Base-by-base conservation (phyloP, 2,113 vertebrate genomes). In the Peromyscus maniculatus region DNA sequence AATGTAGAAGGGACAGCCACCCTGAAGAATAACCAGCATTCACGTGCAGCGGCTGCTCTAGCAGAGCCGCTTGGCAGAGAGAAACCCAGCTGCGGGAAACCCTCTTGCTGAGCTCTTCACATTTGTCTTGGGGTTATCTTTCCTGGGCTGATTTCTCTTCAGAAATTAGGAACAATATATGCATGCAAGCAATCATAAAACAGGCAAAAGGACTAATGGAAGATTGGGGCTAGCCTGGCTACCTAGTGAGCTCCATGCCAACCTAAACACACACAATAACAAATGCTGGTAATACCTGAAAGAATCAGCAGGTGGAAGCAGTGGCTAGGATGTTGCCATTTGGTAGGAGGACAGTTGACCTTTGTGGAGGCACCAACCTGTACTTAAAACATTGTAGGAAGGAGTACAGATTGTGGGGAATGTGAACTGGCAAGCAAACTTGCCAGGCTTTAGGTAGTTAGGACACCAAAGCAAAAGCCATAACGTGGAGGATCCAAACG, bases 141-240 rank as follows among this genome's bases (percentile, higher is more conserved):
- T 88, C 89, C 26, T 86, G 78, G 0, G 12, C 39, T 90, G 64
- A 87, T 83, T 95, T 92, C 64, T 91, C 43, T 52, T n/a, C 21
- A 17, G 9, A 88, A 57, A 28, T 28, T 55, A 72, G 49, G 1
- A 72, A n/a, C 22, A n/a, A 11, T 12, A 21, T 28, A 69, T 24
- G 31, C 83, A 33, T 72, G 67, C 66, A 31, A 52, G 28, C 39
- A 46, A 69, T 49, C 16, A 0, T 19, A 67, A 17, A 49, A 49
- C 43, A 2, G 43, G 28, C 39, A 21, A 33, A 7, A 43, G 57
- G 21, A 39, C 59, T 28, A n/a, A 1, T 15, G n/a, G 5, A 31
- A 8, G 11, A 66, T 28, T 66, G 84, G 64, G 19, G 21, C 43
- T 33, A 13, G 9, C 43, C 43, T 55, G 87, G 67, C 49, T 88